phyloP scores from a whole-genome alignment of 2,888 invertebrate species.

The Unio pictorum region DNA sequence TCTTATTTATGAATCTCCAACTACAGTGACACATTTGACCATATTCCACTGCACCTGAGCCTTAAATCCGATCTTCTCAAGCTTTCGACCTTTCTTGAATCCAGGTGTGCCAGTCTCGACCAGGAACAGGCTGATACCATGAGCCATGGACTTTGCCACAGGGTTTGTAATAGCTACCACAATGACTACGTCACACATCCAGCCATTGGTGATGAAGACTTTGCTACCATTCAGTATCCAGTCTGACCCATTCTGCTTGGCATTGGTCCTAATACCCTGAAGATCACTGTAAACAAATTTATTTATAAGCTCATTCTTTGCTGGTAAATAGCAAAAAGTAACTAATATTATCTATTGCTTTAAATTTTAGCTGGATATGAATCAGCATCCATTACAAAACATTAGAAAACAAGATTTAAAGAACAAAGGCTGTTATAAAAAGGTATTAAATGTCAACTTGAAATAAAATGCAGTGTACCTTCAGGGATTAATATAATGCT shows the following conservation, averaged over 20 bases:
- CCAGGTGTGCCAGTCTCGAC: conserved; percentile 72
- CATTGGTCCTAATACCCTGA: conserved; percentile 72
- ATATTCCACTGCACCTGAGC: conserved; percentile 55
- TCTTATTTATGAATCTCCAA: conserved; percentile 37
- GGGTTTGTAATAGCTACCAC: conserved; percentile 72
- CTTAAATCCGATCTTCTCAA: conserved; percentile 72
- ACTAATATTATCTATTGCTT: no score
- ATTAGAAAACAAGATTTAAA: no score
- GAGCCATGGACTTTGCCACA: conserved; percentile 70
- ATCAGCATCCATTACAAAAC: no score
- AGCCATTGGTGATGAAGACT: conserved; percentile 73
- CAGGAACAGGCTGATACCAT: conserved; percentile 72
- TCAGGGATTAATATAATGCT: no score
- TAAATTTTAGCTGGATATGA: no score
- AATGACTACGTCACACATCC: conserved; percentile 70
- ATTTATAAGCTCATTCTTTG: no score
- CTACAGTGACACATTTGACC: no score
- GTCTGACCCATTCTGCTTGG: conserved; percentile 71
- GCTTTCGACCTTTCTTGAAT: conserved; percentile 71
- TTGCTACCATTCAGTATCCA: conserved; percentile 73
- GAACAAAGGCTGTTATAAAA: no score
- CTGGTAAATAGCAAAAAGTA: no score
- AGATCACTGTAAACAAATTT: conserved; percentile 66
- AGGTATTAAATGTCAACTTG: no score
- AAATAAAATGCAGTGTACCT: no score